phyloP scores from a whole-genome alignment of 2,888 invertebrate species.

The Camponotus fellah region DNA sequence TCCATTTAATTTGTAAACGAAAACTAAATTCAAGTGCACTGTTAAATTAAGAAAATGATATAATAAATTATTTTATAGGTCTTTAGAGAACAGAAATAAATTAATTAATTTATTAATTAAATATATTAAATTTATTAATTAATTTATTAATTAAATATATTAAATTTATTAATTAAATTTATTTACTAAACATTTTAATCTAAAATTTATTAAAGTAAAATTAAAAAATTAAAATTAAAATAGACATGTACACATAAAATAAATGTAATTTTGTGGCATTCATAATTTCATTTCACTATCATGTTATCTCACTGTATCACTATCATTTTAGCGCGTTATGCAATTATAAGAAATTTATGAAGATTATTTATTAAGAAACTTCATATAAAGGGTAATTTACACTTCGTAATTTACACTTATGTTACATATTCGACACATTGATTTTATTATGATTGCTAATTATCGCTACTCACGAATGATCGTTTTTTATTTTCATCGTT shows the following conservation, averaged over 20 bases:
- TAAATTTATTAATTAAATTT: no score
- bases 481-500: background rate
- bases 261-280: background rate
- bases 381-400: background rate
- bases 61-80: background rate
- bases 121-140: no score
- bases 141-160: no score
- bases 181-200: background rate
- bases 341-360: background rate
- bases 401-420: background rate
- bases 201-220: background rate
- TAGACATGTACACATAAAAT: no score
- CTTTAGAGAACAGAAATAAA: background rate
- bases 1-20: background rate
- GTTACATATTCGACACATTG: background rate
- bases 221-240: background rate
- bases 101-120: background rate
- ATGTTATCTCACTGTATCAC: background rate
- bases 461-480: background rate
- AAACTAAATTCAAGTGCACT: background rate
- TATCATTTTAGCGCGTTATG: background rate
- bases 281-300: background rate
- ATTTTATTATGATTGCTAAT: constrained; percentile 2
- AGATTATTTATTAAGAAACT: background rate
- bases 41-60: background rate